Evolutionary conservation across 2,113 vertebrate genomes (phyloP).

Genomic region (Lanius collurio): DNA sequence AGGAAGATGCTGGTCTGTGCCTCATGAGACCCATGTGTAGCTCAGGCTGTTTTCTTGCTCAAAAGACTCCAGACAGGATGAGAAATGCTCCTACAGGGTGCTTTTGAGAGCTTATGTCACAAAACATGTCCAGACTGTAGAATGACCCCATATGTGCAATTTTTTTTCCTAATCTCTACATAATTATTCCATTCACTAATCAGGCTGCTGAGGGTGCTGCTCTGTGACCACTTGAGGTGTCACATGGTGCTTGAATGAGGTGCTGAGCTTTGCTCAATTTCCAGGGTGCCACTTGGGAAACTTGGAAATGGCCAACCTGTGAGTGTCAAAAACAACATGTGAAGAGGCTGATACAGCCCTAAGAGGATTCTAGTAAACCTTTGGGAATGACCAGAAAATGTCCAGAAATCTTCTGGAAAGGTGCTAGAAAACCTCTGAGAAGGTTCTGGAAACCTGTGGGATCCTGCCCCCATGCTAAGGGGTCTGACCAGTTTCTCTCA

Average conservation of each 20-base stretch:
- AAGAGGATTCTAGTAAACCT: not conserved
- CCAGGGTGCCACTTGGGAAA: not conserved
- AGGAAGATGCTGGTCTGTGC: not conserved
- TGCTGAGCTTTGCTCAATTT: not conserved
- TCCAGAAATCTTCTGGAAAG: not conserved
- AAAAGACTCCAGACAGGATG: not conserved
- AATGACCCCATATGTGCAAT: too few species aligned
- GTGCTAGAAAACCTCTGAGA: not conserved
- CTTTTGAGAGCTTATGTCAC: not conserved
- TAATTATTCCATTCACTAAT: not conserved
- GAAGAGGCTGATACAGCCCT: not conserved
- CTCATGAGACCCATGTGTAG: rapidly evolving
- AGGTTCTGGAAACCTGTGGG: not conserved
- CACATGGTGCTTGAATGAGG: rapidly evolving
- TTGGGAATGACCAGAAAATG: not conserved
- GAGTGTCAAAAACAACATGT: too few species aligned
- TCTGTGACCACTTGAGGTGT: not conserved
- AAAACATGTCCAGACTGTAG: not conserved
- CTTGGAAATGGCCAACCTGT: not conserved
- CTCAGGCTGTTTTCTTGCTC: not conserved
- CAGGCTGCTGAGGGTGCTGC: not conserved
- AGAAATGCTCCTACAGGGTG: rapidly evolving
- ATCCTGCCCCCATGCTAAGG: not conserved
- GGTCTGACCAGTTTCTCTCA: not conserved
- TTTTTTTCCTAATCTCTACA: not conserved